Base-by-base conservation (phyloP, 1,140 invertebrate genomes). In the Ceratosolen fusciceps region DNA sequence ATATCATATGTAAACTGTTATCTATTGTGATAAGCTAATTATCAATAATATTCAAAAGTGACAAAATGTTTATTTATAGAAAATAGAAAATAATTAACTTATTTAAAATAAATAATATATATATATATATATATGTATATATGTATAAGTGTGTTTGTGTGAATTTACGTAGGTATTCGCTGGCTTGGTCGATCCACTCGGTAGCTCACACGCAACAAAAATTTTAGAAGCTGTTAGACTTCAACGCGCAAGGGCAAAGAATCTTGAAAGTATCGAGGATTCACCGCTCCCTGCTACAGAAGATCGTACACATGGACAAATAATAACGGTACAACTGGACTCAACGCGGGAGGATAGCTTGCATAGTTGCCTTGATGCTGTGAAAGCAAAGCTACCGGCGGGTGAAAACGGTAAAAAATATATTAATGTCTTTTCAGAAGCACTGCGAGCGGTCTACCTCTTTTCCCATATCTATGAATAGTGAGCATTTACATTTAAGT, bases 331-430 rank as follows among this genome's bases (percentile, higher is more conserved):
- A 80, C 93, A 94, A 56, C 85, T 96, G 80, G 95, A 96, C 85
- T 94, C 96, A 2, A 95, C 95, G 0, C 91, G 95, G 31, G 95
- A 96, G 88, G 95, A 96, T 85, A 91, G 95, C 81, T 87, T 96
- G 54, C 94, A 94, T 79, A 94, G 95, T 88, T 94, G 95, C 9
- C 94, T 95, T 21, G 93, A 94, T 76, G 92, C 93, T 12, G 93
- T 96, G 76, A 93, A 95, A 26, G 93, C 94, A 52, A 95, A 96
- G 90, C 88, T 96, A 79, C 95, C 95, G 73, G 95, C 95, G 29
- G 95, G 95, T 54, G 94, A 96, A 90, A 94, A 95, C 84, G 94
- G 94, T 94, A 89, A 91, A n/a, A 21, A 8, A 52, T n/a, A n/a
- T n/a, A n/a, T n/a, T n/a, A n/a, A n/a, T n/a, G n/a, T n/a, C n/a